phyloP scores from a whole-genome alignment of 1,140 invertebrate species.

The Drosophila oshimai region DNA sequence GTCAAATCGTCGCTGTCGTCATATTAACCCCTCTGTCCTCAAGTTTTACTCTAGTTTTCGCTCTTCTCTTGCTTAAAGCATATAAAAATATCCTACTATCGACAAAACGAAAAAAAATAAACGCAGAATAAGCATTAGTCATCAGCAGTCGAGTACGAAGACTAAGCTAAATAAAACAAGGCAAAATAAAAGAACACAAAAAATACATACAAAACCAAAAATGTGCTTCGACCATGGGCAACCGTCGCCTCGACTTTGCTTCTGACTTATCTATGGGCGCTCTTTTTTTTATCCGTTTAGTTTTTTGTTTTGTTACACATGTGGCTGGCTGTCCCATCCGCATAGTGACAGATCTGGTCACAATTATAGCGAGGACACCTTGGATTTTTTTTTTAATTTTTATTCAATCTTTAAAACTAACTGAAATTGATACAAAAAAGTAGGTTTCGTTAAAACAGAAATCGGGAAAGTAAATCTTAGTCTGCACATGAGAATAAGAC shows the following conservation, averaged over 20 bases:
- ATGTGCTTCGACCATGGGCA: conserved; percentile 25
- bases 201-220: conserved; percentile 1
- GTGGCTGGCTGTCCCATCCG: conserved; percentile 8
- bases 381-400: too few species aligned
- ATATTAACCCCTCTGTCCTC: conserved; percentile 15
- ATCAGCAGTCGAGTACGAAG: conserved; percentile 9
- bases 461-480: too few species aligned
- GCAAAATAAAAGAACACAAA: conserved; percentile 1
- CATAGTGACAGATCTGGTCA: neutral
- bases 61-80: neutral
- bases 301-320: conserved; percentile 9
- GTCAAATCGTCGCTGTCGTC: conserved; percentile 29
- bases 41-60: neutral
- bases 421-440: too few species aligned
- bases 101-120: conserved; percentile 9
- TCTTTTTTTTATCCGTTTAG: neutral
- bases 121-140: conserved; percentile 24
- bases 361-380: neutral
- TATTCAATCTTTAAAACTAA: too few species aligned
- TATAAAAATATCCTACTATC: conserved; percentile 49
- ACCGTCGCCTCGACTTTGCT: conserved; percentile 38
- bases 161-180: neutral
- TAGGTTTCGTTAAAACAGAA: too few species aligned
- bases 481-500: too few species aligned
- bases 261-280: conserved; percentile 31